phyloP scores from a whole-genome alignment of 2,113 vertebrate species.

The Caretta caretta region DNA sequence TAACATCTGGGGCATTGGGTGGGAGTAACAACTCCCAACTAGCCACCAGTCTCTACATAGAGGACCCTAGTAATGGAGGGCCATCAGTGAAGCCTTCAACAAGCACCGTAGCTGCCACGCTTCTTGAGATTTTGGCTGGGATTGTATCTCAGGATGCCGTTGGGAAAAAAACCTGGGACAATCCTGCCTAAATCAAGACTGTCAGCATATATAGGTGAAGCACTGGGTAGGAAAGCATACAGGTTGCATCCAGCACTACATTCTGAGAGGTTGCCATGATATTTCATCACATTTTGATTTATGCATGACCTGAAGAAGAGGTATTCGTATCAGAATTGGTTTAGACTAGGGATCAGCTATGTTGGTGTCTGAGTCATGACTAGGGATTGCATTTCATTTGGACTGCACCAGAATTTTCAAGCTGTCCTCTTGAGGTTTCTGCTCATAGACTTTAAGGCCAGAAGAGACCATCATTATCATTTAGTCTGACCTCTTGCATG shows the following conservation, averaged over 20 bases:
- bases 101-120: neutral
- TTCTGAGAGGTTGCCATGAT: conserved; percentile 9
- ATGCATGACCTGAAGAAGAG: neutral
- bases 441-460: too few relatives aligned
- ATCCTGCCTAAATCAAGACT: conserved; percentile 1
- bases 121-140: neutral
- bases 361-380: neutral
- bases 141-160: neutral
- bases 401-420: neutral
- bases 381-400: neutral
- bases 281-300: conserved; percentile 32
- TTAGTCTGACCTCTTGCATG: too few relatives aligned
- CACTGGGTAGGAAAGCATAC: neutral
- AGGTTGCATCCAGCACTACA: neutral
- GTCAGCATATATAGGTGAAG: neutral
- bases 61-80: neutral
- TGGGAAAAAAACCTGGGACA: neutral
- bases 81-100: neutral
- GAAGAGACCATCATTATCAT: too few relatives aligned
- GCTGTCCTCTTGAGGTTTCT: neutral
- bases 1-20: neutral
- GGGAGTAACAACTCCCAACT: neutral
- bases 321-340: conserved; percentile 40
- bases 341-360: neutral
- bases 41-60: neutral